Base-by-base conservation (phyloP, 2,888 invertebrate genomes). In the Rhagonycha lutea region DNA sequence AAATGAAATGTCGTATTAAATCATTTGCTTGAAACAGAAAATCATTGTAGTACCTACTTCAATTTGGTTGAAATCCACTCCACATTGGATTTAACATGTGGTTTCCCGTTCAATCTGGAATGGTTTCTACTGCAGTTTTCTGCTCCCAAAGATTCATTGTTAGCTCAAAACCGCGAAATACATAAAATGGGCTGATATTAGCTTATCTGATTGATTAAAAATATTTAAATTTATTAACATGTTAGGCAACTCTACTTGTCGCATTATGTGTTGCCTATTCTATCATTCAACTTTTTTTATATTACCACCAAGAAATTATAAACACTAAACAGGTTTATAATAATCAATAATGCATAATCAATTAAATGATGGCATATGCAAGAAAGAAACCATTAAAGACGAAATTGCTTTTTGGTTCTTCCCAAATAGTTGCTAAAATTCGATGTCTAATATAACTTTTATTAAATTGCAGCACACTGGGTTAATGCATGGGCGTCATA, bases 381-480 rank as follows among this genome's bases (percentile, higher is more conserved):
- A 47, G 28, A 28, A 28, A 28, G 28, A 28, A 8, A 9, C 9
- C n/a, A 47, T 12, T 47, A 0, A 47, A 47, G 47, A 47, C 3
- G 47, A n/a, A n/a, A n/a, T 47, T 47, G n/a, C 2, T 47, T 47
- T 12, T 47, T 47, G n/a, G 0, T 47, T 47, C 32, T 12, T 12
- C n/a, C 32, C 12, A n/a, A 32, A 32, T 12, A 32, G 5, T 61
- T 9, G 47, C 10, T 14, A 14, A 18, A 62, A 23, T 23, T 24
- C 10, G 63, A 18, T 7, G 12, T 2, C 63, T 65, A 4, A 8
- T 24, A 24, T 11, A n/a, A 24, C n/a, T 14, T 32, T 29, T 47
- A 72, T 69, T 61, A 68, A 81, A 79, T 82, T 73, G 85, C 86
- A 90, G 90, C 89, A 90, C 81, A 89, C 90, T 11, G 88, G 87